These are phyloP conservation scores for Entomobrya proxima DNA, from an alignment of 2,888 invertebrate species.

Conservation along the genomic window DNA sequence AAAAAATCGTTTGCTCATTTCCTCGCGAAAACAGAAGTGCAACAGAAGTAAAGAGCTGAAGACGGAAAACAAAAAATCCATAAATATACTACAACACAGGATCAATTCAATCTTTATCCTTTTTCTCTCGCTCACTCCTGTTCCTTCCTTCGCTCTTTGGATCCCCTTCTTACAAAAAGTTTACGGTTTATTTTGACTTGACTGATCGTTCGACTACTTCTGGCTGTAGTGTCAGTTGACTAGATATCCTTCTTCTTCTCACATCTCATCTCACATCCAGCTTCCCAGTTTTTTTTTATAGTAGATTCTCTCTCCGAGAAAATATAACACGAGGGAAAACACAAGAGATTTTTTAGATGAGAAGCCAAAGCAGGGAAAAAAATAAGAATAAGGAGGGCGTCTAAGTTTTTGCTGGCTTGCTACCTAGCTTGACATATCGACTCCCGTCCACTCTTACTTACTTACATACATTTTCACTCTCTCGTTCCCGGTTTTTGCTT, in stretches of 20 bases:
- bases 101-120: too few species aligned
- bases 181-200: conserved; percentile 44
- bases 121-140: neutral
- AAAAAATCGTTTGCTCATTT: neutral
- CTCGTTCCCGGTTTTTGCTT: neutral
- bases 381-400: neutral
- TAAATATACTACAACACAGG: too few species aligned
- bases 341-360: conserved; percentile 4
- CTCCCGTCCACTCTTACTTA: conserved; percentile 20
- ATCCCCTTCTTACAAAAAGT: neutral
- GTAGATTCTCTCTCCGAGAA: neutral
- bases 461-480: conserved; percentile 12
- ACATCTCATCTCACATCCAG: neutral
- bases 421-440: conserved; percentile 25
- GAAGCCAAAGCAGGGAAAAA: neutral
- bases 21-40: neutral
- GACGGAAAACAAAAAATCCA: neutral
- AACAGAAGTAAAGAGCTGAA: neutral
- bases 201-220: conserved; percentile 28
- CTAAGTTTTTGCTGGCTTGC: neutral
- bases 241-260: neutral
- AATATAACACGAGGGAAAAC: neutral
- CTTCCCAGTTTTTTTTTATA: neutral
- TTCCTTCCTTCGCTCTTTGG: neutral
- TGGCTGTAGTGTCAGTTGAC: neutral